A percentile compares a stretch with the other conserved stretches of the same genome.
These are phyloP conservation scores for Lophochroa leadbeateri DNA, from an alignment of 2,113 vertebrate genomes.

Conservation along the genomic window DNA sequence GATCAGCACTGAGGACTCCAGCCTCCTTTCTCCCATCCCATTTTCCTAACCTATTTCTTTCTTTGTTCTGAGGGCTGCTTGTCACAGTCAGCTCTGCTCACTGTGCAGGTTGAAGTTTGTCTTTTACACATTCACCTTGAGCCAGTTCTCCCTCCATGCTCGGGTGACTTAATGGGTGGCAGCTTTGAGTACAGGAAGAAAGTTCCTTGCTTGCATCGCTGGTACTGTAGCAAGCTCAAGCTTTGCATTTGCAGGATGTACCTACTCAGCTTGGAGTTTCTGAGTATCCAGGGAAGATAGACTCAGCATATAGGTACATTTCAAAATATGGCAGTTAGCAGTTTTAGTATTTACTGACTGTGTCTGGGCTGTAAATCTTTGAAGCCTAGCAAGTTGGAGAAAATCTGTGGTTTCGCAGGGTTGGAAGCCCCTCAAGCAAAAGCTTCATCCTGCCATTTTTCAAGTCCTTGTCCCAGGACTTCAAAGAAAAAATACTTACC, in stretches of 20 bases:
- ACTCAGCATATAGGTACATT: rapidly evolving
- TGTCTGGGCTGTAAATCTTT: background rate
- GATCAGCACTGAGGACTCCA: background rate
- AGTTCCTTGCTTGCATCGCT: rapidly evolving
- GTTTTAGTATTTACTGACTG: background rate
- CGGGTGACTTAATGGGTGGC: background rate
- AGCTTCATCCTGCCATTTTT: background rate
- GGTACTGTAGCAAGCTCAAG: background rate
- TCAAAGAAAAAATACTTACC: background rate
- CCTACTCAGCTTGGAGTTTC: background rate
- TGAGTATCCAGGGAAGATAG: background rate
- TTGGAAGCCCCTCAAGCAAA: background rate
- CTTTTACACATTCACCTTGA: background rate
- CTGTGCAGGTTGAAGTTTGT: background rate
- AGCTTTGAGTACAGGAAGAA: background rate
- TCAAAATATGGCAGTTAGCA: background rate
- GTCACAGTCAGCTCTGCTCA: background rate
- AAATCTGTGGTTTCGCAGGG: background rate
- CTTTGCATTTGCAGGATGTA: background rate
- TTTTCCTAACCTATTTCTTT: background rate
- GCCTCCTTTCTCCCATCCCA: background rate
- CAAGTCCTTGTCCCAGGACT: background rate
- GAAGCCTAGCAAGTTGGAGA: background rate
- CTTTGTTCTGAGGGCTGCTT: background rate
- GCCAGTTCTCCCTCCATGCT: background rate